phyloP scores from a whole-genome alignment of 2,888 invertebrate genomes.

The Caenorhabditis sp. region DNA sequence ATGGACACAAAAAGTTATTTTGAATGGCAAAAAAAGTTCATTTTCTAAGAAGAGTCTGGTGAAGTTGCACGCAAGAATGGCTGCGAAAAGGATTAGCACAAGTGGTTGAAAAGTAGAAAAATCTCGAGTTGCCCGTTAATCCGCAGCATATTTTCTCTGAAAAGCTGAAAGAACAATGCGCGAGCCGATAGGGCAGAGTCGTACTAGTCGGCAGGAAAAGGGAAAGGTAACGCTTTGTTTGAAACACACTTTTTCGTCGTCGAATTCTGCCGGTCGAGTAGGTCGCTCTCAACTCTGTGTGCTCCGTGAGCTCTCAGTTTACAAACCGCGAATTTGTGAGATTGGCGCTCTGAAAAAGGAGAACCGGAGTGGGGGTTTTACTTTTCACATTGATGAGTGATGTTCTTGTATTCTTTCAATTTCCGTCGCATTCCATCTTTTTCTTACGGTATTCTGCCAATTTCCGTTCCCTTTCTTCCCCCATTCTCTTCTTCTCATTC shows the following conservation, averaged over 20 bases:
- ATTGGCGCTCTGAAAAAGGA: conserved; percentile 26
- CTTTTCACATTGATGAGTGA: conserved; percentile 9
- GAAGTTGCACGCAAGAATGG: conserved; percentile 14
- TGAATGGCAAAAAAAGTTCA: conserved; percentile 3
- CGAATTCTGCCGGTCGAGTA: conserved; percentile 47
- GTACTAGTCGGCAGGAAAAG: conserved; percentile 2
- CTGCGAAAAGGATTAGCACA: conserved; percentile 36
- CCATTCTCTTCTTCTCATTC: background rate
- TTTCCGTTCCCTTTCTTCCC: background rate
- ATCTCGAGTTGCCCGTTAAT: background rate
- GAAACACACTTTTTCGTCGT: conserved; percentile 15
- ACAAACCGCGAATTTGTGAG: background rate
- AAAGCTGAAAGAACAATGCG: background rate
- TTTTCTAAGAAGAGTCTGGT: conserved; percentile 13
- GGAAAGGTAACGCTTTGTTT: conserved; percentile 26
- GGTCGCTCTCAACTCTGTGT: conserved; percentile 14
- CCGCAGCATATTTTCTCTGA: background rate
- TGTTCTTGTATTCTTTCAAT: conserved; percentile 3
- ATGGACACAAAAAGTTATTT: background rate
- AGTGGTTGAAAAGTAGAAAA: conserved; percentile 5
- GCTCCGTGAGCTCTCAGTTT: conserved; percentile 19
- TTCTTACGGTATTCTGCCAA: background rate
- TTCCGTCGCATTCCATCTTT: background rate
- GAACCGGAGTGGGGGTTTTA: conserved; percentile 10
- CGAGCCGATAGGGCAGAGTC: background rate